These are phyloP conservation scores for Lutjanus erythropterus DNA, from an alignment of 2,113 vertebrate species.

Conservation along the genomic window DNA sequence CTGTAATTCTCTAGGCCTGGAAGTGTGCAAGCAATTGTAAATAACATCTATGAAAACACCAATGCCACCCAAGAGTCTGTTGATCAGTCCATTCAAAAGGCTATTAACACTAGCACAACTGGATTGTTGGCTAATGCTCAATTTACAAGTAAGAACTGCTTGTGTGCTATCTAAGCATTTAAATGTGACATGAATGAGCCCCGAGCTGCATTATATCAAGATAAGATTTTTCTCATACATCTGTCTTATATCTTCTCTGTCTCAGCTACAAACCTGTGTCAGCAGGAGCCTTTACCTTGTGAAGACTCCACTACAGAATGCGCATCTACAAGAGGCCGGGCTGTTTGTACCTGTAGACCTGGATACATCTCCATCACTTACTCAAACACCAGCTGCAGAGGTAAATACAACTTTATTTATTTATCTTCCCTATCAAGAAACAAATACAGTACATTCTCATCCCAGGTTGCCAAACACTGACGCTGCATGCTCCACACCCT, in stretches of 20 bases:
- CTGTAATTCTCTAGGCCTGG: slow-evolving; percentile 70
- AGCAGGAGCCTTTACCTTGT: slow-evolving; percentile 53
- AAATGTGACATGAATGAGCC: no score
- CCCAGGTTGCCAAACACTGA: no score
- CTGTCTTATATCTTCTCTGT: not conserved
- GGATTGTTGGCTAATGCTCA: slow-evolving; percentile 12
- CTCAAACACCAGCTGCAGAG: slow-evolving; percentile 73
- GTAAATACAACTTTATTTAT: slow-evolving; percentile 49
- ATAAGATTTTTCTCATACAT: not conserved
- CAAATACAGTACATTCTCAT: no score
- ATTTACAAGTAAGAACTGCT: slow-evolving; percentile 48
- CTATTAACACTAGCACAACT: not conserved
- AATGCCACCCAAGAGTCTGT: slow-evolving; percentile 20
- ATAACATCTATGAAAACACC: slow-evolving; percentile 76
- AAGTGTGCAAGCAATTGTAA: slow-evolving; percentile 79
- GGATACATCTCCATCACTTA: slow-evolving; percentile 62
- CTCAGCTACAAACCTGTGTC: slow-evolving; percentile 68
- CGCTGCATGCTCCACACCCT: no score
- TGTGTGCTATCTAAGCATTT: no score
- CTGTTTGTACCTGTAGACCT: slow-evolving; percentile 63
- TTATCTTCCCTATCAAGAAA: not conserved
- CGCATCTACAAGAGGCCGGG: not conserved
- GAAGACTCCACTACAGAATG: slow-evolving; percentile 63
- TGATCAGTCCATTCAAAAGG: not conserved
- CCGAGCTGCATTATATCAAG: not conserved